Base-by-base conservation (phyloP, 2,888 invertebrate genomes). In the Pocota personata region DNA sequence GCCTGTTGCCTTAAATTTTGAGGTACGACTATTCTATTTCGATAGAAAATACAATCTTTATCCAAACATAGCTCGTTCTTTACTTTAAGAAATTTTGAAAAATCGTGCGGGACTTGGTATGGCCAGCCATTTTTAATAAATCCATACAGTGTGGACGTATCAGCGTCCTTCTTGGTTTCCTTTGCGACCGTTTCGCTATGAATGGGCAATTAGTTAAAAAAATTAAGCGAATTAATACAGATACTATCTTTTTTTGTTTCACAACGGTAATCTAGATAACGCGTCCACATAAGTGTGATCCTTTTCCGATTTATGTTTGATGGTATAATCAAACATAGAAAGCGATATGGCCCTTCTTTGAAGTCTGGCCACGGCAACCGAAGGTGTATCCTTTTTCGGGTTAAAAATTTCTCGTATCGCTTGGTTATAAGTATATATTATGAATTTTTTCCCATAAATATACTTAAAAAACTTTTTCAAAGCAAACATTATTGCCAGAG, bases 401-500 rank as follows among this genome's bases (percentile, higher is more conserved):
- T 55, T 40, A 30, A 89, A 88, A 19, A 90, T 88, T 2, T 84
- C 75, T 52, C 82, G 62, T 3, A 89, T 50, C 4, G 88, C 77
- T 21, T 87, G 78, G 50, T 84, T 83, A 48, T 89, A 89, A 0
- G 87, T 89, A 57, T 78, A 50, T 8, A 89, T 30, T 1, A 19
- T 30, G 69, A 89, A 88, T 10, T 75, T 21, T 14, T 84, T 35
- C 1, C 92, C 93, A 82, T 89, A 91, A 1, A 93, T 30, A 82
- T 91, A 93, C 35, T 90, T 88, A 12, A 67, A 87, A 92, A 87
- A 92, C 93, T 78, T 90, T 90, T 21, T 90, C 88, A 0, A 89
- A 1, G 90, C 92, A 75, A 89, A 92, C 24, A 92, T 84, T 3
- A 92, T 83, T 16, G 89, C 89, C 12, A 91, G 86, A 8, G 90